These are phyloP conservation scores for Notolabrus celidotus DNA, from an alignment of 2,797 vertebrate genomes.

Conservation along the genomic window DNA sequence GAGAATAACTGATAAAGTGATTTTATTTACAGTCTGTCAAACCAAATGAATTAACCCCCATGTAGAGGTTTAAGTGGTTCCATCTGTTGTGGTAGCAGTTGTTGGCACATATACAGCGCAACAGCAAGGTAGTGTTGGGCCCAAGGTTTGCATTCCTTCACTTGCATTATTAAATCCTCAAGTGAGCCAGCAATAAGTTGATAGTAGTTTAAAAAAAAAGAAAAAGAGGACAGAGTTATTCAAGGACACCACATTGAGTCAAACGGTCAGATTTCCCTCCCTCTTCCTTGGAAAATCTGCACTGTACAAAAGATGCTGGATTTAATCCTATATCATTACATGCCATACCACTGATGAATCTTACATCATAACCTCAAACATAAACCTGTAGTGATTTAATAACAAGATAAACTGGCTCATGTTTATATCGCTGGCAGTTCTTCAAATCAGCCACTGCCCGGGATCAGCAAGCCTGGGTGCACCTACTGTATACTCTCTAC, in stretches of 20 bases:
- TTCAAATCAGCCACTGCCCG: neutral
- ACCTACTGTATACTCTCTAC: no score
- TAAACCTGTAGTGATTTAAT: neutral
- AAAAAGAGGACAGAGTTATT: conserved; percentile 5
- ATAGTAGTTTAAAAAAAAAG: neutral
- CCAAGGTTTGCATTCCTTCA: conserved; percentile 30
- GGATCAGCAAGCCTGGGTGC: neutral
- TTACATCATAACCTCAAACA: neutral
- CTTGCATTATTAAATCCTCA: conserved; percentile 36
- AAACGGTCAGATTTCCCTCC: neutral
- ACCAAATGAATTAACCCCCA: neutral
- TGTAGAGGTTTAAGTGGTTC: neutral
- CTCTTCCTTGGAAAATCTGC: neutral
- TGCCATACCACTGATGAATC: neutral
- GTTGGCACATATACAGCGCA: neutral
- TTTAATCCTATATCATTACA: neutral
- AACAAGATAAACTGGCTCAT: neutral
- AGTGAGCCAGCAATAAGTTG: conserved; percentile 5
- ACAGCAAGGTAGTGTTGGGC: neutral
- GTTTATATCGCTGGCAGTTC: neutral
- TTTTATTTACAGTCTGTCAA: neutral
- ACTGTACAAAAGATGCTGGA: neutral
- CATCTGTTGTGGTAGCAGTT: neutral
- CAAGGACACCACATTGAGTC: neutral
- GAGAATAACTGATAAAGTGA: neutral